Base-by-base conservation (phyloP, 2,113 vertebrate genomes). In the Electrona antarctica region DNA sequence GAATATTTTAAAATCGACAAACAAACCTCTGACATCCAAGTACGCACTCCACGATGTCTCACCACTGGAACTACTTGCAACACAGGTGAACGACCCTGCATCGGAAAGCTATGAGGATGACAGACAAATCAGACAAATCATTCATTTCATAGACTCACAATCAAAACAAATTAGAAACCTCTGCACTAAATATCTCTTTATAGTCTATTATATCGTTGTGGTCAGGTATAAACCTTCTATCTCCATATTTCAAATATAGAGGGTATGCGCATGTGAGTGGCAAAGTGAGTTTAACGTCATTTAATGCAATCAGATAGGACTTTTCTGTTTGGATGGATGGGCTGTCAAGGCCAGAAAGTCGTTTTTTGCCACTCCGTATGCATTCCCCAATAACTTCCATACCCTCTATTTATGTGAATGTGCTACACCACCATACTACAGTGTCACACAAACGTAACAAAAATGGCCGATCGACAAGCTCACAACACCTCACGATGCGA, bases 11-110 rank as follows among this genome's bases (percentile, higher is more conserved):
- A 58, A 41, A 4, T 10, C 63, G 63, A 76, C 66, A 21, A 21
- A 52, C 86, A 64, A 47, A 98, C 97, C 97, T 90, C 94, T 93
- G 66, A 98, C 94, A 80, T 98, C 96, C 84, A 98, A 88, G 82
- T 97, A 95, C n/a, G 97, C 95, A 59, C 95, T 97, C 97, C 97
- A 98, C 0, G 95, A 96, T 0, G 97, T 98, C 84, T 98, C 97
- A 46, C 97, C 97, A 86, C 95, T 98, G 69, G 97, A 97, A 89
- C 97, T 98, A 47, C 95, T 96, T 11, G 96, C 97, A 71, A 98
- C 94, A 7, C 97, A 98, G 49, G 96, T 98, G 13, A 97, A 98
- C 54, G 96, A 92, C 29, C 97, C 97, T 2, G 93, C 93, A 82
- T 98, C 97, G 0, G 94, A 93, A 45, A 95, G 78, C 95, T 96